Evolutionary conservation across 2,113 vertebrate species (phyloP), one percentile per base, ranked within the genome.

Genomic region (Asarcornis scutulata): DNA sequence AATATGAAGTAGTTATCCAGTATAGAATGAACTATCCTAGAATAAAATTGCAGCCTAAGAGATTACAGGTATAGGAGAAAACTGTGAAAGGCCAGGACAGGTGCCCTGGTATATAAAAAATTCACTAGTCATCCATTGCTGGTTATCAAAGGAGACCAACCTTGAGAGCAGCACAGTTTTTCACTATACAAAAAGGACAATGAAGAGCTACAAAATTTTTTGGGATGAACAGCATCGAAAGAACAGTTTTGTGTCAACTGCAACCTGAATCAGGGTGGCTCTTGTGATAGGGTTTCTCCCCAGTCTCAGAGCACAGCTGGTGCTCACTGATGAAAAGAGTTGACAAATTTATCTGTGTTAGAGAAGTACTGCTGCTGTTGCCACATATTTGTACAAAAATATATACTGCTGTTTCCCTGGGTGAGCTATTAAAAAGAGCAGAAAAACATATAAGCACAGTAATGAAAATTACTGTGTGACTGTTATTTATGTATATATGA

Each of bases 131-230:
- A 21, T 3, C 13, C 9, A 13, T 11, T 53, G 10, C 23, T 59
- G 23, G 7, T 9, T 12, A 25, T 27, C 6, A 59, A 32, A 77
- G 21, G 9, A 59, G 9, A 77, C 11, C 11, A 82, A 36, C 7
- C 3, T 15, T 14, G 13, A 18, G 14, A 62, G 18, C 0, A 1
- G 10, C 4, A 6, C 0, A 13, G 3, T 0, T 3, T 55, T 64
- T 88, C 36, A 1, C 3, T 46, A 8, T 20, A 17, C 13, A 22
- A 46, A 32, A 11, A 56, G 2, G 32, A 82, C 0, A 16, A 4
- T 6, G 20, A 56, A 52, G 29, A 71, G 71, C 6, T 44, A 79
- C 13, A 36, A 2, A 27, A 53, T 36, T 16, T 20, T 2, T 20
- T 15, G 52, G 10, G 17, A 52, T 36, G 27, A 58, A 13, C n/a